These are phyloP conservation scores for Adrianichthys oophorus DNA, from an alignment of 2,797 vertebrate species.

Conservation along the genomic window DNA sequence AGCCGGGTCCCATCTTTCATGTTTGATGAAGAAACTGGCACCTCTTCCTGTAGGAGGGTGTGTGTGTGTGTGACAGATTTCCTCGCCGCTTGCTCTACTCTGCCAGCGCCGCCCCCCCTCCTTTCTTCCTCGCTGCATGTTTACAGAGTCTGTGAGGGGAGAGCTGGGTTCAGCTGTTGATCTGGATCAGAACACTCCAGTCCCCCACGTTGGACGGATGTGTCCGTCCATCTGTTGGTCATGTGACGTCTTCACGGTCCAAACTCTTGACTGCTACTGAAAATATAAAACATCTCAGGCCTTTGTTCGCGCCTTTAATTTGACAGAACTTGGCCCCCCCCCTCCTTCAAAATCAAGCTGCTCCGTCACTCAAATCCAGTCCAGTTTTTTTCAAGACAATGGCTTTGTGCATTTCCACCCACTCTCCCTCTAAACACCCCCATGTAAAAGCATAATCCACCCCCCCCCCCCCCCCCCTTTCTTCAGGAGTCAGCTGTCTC, in stretches of 20 bases:
- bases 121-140: constrained; percentile 39
- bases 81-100: background rate
- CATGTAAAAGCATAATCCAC: constrained; percentile 39
- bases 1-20: background rate
- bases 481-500: constrained; percentile 36
- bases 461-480: constrained; percentile 19
- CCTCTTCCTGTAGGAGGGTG: constrained; percentile 2
- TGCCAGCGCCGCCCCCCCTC: background rate
- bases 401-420: constrained; percentile 18
- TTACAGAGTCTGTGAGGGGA: constrained; percentile 47
- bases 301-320: too few relatives aligned
- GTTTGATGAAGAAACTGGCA: constrained; percentile 24
- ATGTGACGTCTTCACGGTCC: constrained; percentile 28
- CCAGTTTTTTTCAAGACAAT: constrained; percentile 21
- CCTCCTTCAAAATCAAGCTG: constrained; percentile 6
- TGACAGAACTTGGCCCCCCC: background rate
- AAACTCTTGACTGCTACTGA: constrained; percentile 7
- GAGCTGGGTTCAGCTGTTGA: constrained; percentile 66
- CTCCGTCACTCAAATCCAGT: constrained; percentile 1
- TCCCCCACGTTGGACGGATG: constrained; percentile 35
- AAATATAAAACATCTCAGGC: too few relatives aligned
- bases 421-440: constrained; percentile 46
- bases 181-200: constrained; percentile 54
- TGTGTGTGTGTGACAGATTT: constrained; percentile 1
- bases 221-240: constrained; percentile 64